Evolutionary conservation across 2,797 vertebrate genomes (phyloP).

Genomic region (Enteromius anoplus): DNA sequence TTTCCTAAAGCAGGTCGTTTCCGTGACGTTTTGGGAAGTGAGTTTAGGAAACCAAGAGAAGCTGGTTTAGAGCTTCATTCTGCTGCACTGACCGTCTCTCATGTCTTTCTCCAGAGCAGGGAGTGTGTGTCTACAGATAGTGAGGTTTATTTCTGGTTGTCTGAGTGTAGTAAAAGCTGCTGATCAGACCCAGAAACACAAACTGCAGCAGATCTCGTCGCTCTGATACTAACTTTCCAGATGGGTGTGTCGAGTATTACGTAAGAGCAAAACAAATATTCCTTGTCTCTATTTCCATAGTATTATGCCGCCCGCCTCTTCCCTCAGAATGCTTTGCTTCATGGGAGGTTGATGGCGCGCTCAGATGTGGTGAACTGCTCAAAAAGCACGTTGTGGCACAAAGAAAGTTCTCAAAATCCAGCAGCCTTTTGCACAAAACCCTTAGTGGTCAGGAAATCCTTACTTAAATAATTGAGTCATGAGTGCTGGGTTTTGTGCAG

Average conservation of each 20-base stretch:
- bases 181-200: not conserved
- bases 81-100: not conserved
- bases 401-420: not conserved
- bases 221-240: constrained; percentile 1
- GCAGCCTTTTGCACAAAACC: not conserved
- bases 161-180: not conserved
- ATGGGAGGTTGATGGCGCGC: not conserved
- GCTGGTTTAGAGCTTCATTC: not conserved
- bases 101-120: not conserved
- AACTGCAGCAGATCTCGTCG: not conserved
- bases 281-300: constrained; percentile 21
- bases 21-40: not conserved
- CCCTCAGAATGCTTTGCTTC: constrained; percentile 2
- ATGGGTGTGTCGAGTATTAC: constrained; percentile 38
- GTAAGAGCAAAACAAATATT: constrained; percentile 43
- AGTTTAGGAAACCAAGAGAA: not conserved
- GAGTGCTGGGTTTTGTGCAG: not conserved
- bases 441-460: not conserved
- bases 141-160: not conserved
- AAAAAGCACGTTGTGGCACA: not conserved
- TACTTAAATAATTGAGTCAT: not conserved
- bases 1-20: not conserved
- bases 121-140: not conserved
- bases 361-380: not conserved
- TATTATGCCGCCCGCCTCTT: not conserved